A percentile compares a stretch with the other conserved stretches of the same genome.
Evolutionary conservation across 2,113 vertebrate species (phyloP).

Genomic region (Poecilia latipinna): DNA sequence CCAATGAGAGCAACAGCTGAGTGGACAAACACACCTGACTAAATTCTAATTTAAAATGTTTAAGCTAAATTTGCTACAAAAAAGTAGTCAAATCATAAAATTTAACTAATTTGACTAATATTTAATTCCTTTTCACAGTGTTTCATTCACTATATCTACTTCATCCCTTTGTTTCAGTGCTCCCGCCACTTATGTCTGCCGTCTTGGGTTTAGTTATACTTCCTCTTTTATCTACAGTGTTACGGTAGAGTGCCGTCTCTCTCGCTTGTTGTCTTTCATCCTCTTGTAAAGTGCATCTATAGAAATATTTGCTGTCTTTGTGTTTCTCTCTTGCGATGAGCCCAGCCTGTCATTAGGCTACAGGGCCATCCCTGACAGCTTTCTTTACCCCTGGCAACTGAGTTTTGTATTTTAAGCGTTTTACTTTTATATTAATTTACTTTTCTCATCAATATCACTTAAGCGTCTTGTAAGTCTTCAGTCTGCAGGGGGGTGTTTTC

Average conservation of each 20-base stretch:
- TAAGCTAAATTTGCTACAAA: no score
- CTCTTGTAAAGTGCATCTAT: conserved; percentile 45
- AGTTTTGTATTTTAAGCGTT: conserved; percentile 74
- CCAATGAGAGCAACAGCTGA: no score
- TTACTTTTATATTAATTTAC: conserved; percentile 68
- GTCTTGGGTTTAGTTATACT: conserved; percentile 21
- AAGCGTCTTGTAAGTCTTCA: conserved; percentile 53
- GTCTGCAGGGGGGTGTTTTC: conserved; percentile 35
- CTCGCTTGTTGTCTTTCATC: conserved; percentile 53
- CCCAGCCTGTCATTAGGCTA: conserved; percentile 53
- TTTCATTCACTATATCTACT: background rate
- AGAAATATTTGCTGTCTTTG: conserved; percentile 40
- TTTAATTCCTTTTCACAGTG: background rate
- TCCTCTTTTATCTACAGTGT: conserved; percentile 28
- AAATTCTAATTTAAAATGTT: no score
- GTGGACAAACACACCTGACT: no score
- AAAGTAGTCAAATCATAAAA: no score
- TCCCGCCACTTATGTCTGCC: conserved; percentile 60
- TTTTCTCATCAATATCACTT: conserved; percentile 64
- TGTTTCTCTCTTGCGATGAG: conserved; percentile 33
- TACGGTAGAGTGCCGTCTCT: conserved; percentile 54
- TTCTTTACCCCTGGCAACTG: conserved; percentile 58
- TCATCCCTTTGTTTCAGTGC: conserved; percentile 63
- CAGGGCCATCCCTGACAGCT: conserved; percentile 56
- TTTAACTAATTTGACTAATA: background rate